Conservation (phyloP, 92 coral and sea anemone genomes). For the Nematostella vectensis region DNA sequence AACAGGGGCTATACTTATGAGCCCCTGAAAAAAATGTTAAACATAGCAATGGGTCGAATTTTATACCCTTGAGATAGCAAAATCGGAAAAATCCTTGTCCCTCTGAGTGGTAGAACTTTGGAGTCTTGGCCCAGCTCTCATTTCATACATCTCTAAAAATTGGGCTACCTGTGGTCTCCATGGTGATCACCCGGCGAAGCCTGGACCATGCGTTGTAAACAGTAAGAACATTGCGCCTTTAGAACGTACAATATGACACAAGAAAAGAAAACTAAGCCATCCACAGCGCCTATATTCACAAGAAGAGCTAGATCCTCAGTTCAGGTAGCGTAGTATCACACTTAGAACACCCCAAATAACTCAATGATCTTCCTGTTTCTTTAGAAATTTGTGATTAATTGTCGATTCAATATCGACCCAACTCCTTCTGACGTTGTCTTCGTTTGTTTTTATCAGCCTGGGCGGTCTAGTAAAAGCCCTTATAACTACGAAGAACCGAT, state of each 20-base stretch:
- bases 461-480: constrained; percentile 79
- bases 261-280: constrained; percentile 25
- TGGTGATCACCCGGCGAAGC: constrained; percentile 19
- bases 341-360: background rate
- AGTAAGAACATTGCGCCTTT: constrained; percentile 2
- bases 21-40: no score
- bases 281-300: constrained; percentile 21
- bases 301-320: constrained; percentile 30
- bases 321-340: constrained; percentile 3
- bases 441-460: constrained; percentile 28
- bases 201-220: constrained; percentile 27
- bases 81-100: no score
- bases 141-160: no score
- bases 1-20: no score
- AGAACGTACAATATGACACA: constrained; percentile 18
- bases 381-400: background rate
- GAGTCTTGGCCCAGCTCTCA: no score
- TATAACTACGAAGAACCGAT: constrained; percentile 76
- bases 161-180: no score
- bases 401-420: background rate
- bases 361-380: no score
- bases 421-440: background rate
- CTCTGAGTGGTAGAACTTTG: no score
- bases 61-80: no score
- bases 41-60: no score